Percentiles rank a stretch among this genome's conserved stretches.
phyloP scores from a whole-genome alignment of 1,140 invertebrate species.

The Drosophila teissieri region DNA sequence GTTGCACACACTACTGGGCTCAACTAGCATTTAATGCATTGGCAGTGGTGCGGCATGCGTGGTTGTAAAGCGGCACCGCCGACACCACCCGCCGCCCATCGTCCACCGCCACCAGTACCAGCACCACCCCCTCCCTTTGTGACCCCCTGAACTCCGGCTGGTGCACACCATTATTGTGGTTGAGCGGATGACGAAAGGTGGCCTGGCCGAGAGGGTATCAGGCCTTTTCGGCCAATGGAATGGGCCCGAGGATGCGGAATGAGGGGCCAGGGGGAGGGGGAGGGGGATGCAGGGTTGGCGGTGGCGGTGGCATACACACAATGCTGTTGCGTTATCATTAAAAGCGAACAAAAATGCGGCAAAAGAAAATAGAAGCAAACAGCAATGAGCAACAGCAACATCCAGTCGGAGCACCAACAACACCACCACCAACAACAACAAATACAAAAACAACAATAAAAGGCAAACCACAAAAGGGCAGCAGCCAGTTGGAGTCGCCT shows the following conservation, averaged over 20 bases:
- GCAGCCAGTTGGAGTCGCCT: constrained; percentile 62
- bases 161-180: constrained; percentile 26
- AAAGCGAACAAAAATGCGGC: constrained; percentile 73
- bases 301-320: constrained; percentile 45
- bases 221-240: constrained; percentile 23
- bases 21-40: constrained; percentile 71
- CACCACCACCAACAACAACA: constrained; percentile 67
- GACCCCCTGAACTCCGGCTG: constrained; percentile 21
- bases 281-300: background rate
- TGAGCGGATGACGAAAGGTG: constrained; percentile 52
- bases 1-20: constrained; percentile 28
- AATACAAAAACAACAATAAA: constrained; percentile 57
- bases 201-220: constrained; percentile 34
- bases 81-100: background rate
- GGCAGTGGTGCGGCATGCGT: constrained; percentile 52
- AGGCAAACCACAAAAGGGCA: constrained; percentile 74
- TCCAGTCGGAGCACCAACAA: constrained; percentile 15
- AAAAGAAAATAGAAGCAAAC: constrained; percentile 73
- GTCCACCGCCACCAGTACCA: background rate
- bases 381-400: constrained; percentile 30
- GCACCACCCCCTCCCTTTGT: background rate
- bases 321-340: constrained; percentile 77
- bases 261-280: background rate
- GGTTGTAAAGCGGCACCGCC: constrained; percentile 13
- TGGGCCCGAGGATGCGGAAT: background rate